These are phyloP conservation scores for Ophion obscuratus DNA, from an alignment of 2,888 invertebrate genomes.

Conservation along the genomic window DNA sequence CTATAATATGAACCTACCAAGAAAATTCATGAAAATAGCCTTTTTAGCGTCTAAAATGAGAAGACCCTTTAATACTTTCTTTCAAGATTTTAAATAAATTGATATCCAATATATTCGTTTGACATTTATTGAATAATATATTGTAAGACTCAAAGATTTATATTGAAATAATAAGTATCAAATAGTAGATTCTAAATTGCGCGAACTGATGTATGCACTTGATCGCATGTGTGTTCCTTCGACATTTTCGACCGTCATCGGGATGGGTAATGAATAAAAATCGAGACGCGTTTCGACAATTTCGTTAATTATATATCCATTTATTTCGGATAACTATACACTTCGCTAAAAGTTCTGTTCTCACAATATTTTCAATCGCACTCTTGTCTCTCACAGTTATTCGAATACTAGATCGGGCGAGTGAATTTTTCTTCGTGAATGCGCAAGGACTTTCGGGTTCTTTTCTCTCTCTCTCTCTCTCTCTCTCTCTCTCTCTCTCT, in stretches of 20 bases:
- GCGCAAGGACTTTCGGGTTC: not conserved
- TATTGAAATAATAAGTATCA: too few species aligned
- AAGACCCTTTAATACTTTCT: too few species aligned
- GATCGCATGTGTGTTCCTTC: not conserved
- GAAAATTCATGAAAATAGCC: too few species aligned
- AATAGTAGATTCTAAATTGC: too few species aligned
- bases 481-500: constrained; percentile 21
- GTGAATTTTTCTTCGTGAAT: constrained; percentile 53
- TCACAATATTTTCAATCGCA: constrained; percentile 58
- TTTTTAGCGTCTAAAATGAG: too few species aligned
- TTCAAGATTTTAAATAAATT: too few species aligned
- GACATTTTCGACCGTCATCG: not conserved
- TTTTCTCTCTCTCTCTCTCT: not conserved
- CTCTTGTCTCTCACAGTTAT: constrained; percentile 67
- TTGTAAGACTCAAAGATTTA: too few species aligned
- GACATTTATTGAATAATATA: too few species aligned
- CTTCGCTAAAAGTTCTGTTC: constrained; percentile 72
- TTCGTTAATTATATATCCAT: constrained; percentile 78
- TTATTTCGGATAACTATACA: constrained; percentile 82
- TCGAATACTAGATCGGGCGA: constrained; percentile 66
- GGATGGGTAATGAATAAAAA: constrained; percentile 5
- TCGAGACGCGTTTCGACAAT: constrained; percentile 11
- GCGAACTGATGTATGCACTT: too few species aligned
- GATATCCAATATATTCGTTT: too few species aligned
- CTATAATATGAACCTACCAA: too few species aligned